Base-by-base conservation (phyloP, 2,113 vertebrate genomes). In the Tetraodon nigroviridis region DNA sequence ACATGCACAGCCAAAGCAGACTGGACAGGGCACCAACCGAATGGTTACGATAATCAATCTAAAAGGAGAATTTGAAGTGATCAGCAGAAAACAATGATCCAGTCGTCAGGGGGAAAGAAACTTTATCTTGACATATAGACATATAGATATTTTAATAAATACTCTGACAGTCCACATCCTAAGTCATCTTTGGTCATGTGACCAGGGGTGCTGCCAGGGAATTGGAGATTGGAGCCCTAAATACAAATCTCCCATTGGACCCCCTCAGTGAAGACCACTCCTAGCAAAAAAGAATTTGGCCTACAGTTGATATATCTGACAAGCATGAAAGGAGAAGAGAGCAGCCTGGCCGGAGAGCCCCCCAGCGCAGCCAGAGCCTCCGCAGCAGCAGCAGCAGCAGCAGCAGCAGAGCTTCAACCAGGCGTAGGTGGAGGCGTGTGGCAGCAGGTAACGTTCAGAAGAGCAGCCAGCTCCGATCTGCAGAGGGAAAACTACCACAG, bases 381-480 rank as follows among this genome's bases (percentile, higher is more conserved):
- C 59, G 79, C 66, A 67, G 67, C 58, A 56, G 61, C 82, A 77
- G 72, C 50, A 49, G 44, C 14, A 46, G 44, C 41, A 61, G 76
- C 66, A 67, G 67, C 57, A 55, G 61, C 82, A 77, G 74, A 71
- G 58, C 44, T 58, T 71, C 77, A 40, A 12, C 62, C 71, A 73
- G 80, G 66, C 18, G 52, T 49, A 72, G 79, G 74, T 72, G 66
- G 4, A 74, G 63, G 49, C 61, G 16, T 61, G 8, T 27, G 55
- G 74, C 79, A 80, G 71, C 86, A 90, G 90, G 89, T 90, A 90
- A 90, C 65, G 3, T 46, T 42, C 54, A 54, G 37, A 69, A 69
- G 61, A 63, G 61, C 80, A 54, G 52, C 69, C 73, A 50, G 18
- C 58, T 66, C 29, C 64, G 13, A 14, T 51, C 79, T 74, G 80